Evolutionary conservation across 2,113 vertebrate genomes (phyloP).

Genomic region (Pao palembangensis): DNA sequence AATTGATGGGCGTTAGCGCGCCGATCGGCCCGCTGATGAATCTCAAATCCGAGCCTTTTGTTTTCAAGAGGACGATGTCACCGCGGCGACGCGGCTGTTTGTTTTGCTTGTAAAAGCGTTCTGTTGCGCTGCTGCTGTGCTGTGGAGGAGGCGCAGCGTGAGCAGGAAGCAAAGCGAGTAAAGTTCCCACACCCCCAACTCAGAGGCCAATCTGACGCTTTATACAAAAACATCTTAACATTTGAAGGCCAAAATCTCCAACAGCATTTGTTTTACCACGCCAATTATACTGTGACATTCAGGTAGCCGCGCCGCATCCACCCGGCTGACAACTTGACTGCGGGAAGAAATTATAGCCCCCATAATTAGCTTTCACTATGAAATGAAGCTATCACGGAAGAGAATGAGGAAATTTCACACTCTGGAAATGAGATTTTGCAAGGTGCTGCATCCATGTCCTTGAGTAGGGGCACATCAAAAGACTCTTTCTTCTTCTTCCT

Average conservation of each 20-base stretch:
- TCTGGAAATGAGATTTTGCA: constrained; percentile 69
- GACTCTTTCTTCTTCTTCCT: constrained; percentile 29
- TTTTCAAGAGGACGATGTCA: constrained; percentile 73
- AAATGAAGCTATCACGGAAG: constrained; percentile 69
- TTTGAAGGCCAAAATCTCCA: constrained; percentile 28
- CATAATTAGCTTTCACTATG: constrained; percentile 73
- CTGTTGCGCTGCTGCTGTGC: constrained; percentile 1
- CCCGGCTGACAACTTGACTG: constrained; percentile 59
- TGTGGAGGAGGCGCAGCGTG: constrained; percentile 4
- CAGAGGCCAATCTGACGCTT: too few relatives aligned
- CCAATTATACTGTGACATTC: constrained; percentile 56
- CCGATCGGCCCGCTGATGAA: constrained; percentile 80
- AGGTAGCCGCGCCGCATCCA: constrained; percentile 41
- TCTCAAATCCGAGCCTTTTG: constrained; percentile 70
- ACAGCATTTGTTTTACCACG: constrained; percentile 56
- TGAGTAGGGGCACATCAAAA: constrained; percentile 55
- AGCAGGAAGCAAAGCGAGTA: constrained; percentile 12
- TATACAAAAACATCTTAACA: constrained; percentile 18
- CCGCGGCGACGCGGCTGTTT: constrained; percentile 64
- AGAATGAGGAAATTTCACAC: constrained; percentile 75
- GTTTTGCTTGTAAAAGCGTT: constrained; percentile 53
- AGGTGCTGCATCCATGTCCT: constrained; percentile 65
- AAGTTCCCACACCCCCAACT: neutral
- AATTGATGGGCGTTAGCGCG: constrained; percentile 84
- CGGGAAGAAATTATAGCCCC: constrained; percentile 58